phyloP scores from a whole-genome alignment of 1,140 invertebrate species.

The Apocrypta bakeri region DNA sequence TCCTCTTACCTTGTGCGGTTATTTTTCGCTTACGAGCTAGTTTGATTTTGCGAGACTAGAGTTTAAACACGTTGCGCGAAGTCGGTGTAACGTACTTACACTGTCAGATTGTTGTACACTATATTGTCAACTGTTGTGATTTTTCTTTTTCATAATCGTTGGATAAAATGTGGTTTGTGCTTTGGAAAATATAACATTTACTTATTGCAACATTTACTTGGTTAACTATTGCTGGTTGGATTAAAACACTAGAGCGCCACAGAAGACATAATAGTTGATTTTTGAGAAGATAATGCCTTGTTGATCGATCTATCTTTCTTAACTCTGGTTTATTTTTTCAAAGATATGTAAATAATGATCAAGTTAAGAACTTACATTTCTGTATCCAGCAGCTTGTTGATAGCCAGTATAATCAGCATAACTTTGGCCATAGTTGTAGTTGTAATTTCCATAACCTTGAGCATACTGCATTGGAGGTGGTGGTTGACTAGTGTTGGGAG shows the following conservation, averaged over 20 bases:
- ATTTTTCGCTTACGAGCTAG: background rate
- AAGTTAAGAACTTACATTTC: slow-evolving; percentile 68
- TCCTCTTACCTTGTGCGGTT: slow-evolving; percentile 31
- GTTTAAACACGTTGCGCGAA: background rate
- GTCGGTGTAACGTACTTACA: slow-evolving; percentile 38
- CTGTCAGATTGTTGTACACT: slow-evolving; percentile 16
- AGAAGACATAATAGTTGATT: slow-evolving; percentile 10
- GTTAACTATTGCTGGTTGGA: slow-evolving; percentile 20
- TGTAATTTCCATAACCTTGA: slow-evolving; percentile 64
- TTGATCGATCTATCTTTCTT: slow-evolving; percentile 8
- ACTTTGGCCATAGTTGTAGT: slow-evolving; percentile 65
- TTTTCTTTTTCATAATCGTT: background rate
- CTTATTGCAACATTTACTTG: background rate
- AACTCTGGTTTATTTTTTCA: slow-evolving; percentile 9
- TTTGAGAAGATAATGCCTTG: slow-evolving; percentile 27
- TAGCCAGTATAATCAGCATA: slow-evolving; percentile 66
- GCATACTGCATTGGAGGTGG: slow-evolving; percentile 67
- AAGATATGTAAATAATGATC: background rate
- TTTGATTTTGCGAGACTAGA: background rate
- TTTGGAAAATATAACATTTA: background rate
- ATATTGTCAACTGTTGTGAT: background rate
- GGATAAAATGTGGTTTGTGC: slow-evolving; percentile 4
- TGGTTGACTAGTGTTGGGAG: slow-evolving; percentile 68
- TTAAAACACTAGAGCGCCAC: slow-evolving; percentile 44
- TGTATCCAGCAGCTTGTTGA: slow-evolving; percentile 65